These are phyloP conservation scores for Samia ricini DNA, from an alignment of 1,140 invertebrate genomes.

Conservation along the genomic window DNA sequence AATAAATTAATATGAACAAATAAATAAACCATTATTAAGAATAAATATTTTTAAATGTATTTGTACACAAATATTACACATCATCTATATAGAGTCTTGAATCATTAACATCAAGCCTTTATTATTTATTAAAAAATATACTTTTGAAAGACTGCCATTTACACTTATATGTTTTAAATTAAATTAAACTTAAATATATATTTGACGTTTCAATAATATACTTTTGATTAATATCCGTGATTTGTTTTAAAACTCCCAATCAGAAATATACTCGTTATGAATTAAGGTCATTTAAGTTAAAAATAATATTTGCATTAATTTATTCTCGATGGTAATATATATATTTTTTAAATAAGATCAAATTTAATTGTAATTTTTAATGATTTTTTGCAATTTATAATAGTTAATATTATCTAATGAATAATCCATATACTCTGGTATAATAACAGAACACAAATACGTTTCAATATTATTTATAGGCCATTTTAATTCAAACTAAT, in stretches of 20 bases:
- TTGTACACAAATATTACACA: background rate
- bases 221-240: no score
- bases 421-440: constrained; percentile 8
- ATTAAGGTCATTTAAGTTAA: background rate
- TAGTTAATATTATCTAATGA: background rate
- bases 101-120: constrained; percentile 13
- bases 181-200: constrained; percentile 10
- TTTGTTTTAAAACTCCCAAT: background rate
- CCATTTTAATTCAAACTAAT: background rate
- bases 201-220: no score
- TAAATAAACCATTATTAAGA: background rate
- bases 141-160: constrained; percentile 33
- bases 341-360: background rate
- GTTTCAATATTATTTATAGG: background rate
- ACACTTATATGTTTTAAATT: constrained; percentile 21
- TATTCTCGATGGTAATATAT: no score
- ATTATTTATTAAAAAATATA: background rate
- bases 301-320: background rate
- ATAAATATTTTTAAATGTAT: background rate
- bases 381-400: no score
- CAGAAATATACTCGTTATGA: background rate
- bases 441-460: constrained; percentile 24
- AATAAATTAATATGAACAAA: background rate
- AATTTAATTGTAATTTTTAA: background rate
- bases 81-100: background rate